Evolutionary conservation across 2,113 vertebrate species (phyloP), one percentile per base, ranked within the genome.

Genomic region (Dipodomys spectabilis): DNA sequence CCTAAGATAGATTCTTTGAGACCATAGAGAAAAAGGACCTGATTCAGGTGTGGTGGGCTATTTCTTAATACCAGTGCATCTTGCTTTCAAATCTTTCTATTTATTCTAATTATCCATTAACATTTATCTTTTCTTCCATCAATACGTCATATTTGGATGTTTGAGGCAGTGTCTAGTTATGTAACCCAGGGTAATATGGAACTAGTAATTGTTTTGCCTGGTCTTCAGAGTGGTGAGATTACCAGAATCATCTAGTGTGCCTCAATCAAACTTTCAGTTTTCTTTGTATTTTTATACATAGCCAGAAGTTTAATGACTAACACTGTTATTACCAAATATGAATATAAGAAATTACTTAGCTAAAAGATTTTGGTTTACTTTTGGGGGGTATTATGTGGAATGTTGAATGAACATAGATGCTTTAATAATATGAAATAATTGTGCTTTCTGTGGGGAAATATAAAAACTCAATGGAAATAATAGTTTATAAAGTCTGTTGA

Each of bases 341-440:
- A 79, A 72, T 62, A 57, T 15, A 6, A 85, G 1, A 79, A 9
- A 49, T 64, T 72, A 92, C 20, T 45, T 62, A 20, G 2, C 53
- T 91, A 83, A 0, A 45, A 2, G 9, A 57, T 23, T 1, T 81
- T 75, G 19, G 32, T 78, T 84, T 93, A 13, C 39, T 53, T 20
- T 90, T 62, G 85, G 12, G 75, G 12, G 80, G 28, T 74, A 11
- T 68, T 79, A 84, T 8, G 62, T 79, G 68, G 88, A 82, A 82
- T 88, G 10, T 57, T 44, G 86, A 62, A 73, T 32, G 0, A 87
- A 68, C 2, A 49, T 72, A 74, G 77, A n/a, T 18, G 15, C 78
- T 88, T 57, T 87, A 84, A 84, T 67, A 82, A 72, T 39, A 64
- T 25, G 64, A 35, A 35, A 45, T 19, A 1, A 82, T 39, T 71